Evolutionary conservation across 2,113 vertebrate genomes (phyloP).

Genomic region (Thoracochromis brauschi): DNA sequence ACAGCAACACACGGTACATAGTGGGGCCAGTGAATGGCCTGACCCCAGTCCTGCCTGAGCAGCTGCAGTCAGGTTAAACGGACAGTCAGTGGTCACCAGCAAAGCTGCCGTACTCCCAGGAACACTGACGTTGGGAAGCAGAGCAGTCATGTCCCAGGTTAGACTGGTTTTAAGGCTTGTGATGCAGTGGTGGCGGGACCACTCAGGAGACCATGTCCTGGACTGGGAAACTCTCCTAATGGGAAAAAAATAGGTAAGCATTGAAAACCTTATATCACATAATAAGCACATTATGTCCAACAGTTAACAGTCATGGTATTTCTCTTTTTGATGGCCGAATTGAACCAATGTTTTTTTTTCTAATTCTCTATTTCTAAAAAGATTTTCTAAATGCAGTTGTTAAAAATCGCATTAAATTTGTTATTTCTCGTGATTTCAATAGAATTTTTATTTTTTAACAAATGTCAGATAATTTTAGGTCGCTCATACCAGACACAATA

Average conservation of each 20-base stretch:
- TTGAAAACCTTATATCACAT: background rate
- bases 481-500: background rate
- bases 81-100: slow-evolving; percentile 13
- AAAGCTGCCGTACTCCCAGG: slow-evolving; percentile 12
- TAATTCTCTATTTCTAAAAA: background rate
- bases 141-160: slow-evolving; percentile 40
- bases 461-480: background rate
- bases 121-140: slow-evolving; percentile 40
- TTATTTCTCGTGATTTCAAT: background rate
- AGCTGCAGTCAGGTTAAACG: slow-evolving; percentile 47
- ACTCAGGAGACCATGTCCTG: slow-evolving; percentile 38
- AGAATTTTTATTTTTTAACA: background rate
- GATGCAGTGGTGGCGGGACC: background rate
- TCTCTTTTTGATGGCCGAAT: background rate
- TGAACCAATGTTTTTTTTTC: background rate
- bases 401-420: background rate
- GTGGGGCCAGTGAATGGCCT: slow-evolving; percentile 40
- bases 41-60: background rate
- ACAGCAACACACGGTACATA: slow-evolving; percentile 70
- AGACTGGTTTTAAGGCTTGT: background rate
- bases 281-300: background rate
- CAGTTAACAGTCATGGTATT: background rate
- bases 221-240: slow-evolving; percentile 8
- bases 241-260: background rate
- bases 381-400: background rate